Evolutionary conservation across 2,113 vertebrate species (phyloP).

Genomic region (Mesoclemmys tuberculata): DNA sequence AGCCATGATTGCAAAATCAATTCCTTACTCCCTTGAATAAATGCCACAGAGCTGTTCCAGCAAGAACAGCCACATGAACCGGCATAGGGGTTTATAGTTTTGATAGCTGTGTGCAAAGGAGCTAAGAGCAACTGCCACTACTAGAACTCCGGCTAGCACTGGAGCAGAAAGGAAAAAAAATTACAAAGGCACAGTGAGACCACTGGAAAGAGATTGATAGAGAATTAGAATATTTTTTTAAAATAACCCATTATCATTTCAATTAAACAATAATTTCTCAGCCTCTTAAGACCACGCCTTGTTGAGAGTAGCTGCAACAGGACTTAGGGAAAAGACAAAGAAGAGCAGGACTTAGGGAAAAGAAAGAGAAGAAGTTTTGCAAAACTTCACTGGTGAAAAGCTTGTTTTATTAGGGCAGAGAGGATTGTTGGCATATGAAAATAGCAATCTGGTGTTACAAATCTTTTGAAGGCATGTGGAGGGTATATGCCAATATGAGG

Average conservation of each 20-base stretch:
- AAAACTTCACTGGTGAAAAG: background rate
- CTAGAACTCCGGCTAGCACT: background rate
- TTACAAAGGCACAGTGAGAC: conserved; percentile 8
- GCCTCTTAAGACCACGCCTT: conserved; percentile 10
- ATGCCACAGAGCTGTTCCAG: conserved; percentile 15
- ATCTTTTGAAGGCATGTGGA: background rate
- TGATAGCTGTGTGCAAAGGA: background rate
- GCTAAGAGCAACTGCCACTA: background rate
- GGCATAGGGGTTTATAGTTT: background rate
- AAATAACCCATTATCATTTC: conserved; percentile 11
- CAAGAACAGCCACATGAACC: background rate
- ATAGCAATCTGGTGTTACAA: background rate
- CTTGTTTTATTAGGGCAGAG: background rate
- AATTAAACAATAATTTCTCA: conserved; percentile 37
- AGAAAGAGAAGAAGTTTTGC: background rate
- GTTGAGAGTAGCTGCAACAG: background rate
- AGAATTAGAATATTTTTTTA: background rate
- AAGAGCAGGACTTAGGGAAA: background rate
- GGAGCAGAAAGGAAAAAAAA: conserved; percentile 45
- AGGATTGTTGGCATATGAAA: conserved; percentile 3
- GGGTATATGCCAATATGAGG: background rate
- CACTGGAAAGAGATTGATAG: conserved; percentile 49
- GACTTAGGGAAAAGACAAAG: background rate
- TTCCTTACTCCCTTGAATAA: conserved; percentile 23
- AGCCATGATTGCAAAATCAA: conserved; percentile 37